phyloP scores from a whole-genome alignment of 1,140 invertebrate genomes.

The Helicorthomorpha holstii region DNA sequence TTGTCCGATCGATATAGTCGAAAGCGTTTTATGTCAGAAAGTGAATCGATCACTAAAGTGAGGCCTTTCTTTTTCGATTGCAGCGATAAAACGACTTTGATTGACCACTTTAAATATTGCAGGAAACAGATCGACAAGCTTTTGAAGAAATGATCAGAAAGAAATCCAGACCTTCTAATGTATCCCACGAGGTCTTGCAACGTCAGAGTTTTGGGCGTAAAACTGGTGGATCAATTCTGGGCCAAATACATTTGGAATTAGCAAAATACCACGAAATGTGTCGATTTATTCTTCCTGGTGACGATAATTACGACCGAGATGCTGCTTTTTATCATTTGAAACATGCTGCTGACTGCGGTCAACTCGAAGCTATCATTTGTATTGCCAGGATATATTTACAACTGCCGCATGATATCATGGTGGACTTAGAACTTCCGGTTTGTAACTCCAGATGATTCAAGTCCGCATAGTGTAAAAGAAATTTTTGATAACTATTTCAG shows the following conservation, averaged over 20 bases:
- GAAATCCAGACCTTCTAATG: conserved; percentile 29
- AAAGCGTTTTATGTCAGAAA: background rate
- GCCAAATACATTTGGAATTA: conserved; percentile 38
- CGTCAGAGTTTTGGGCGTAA: conserved; percentile 18
- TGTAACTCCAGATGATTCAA: background rate
- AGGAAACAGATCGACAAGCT: conserved; percentile 23
- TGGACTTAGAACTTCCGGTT: conserved; percentile 18
- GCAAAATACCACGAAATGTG: conserved; percentile 38
- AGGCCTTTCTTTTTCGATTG: background rate
- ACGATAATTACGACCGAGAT: conserved; percentile 29
- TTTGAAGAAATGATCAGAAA: conserved; percentile 15
- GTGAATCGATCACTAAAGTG: conserved; percentile 6
- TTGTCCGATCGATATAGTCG: conserved; percentile 1
- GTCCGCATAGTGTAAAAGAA: background rate
- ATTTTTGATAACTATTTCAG: conserved; percentile 13
- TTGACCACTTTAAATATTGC: conserved; percentile 4
- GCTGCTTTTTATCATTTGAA: conserved; percentile 36
- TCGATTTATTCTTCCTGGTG: conserved; percentile 25
- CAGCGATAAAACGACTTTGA: background rate
- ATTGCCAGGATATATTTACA: conserved; percentile 32
- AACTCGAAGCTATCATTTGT: conserved; percentile 33
- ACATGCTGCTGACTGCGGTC: conserved; percentile 33
- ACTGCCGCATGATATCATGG: conserved; percentile 32
- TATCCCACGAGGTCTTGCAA: conserved; percentile 26
- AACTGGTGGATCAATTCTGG: conserved; percentile 26